Evolutionary conservation across 2,888 invertebrate genomes (phyloP).

Genomic region (Rhodophaea formosa): DNA sequence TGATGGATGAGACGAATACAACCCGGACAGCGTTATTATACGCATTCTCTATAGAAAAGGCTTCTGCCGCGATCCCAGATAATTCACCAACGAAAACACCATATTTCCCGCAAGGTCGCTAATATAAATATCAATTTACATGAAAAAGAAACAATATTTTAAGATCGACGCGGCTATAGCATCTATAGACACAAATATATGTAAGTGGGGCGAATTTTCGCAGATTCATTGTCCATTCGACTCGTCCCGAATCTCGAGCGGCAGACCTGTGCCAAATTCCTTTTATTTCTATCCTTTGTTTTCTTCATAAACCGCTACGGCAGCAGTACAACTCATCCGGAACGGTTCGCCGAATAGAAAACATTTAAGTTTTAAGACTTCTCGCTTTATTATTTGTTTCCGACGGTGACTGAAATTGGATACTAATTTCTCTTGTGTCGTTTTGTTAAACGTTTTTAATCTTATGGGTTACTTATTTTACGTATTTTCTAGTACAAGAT

Average conservation of each 20-base stretch:
- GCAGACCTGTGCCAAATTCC: constrained; percentile 56
- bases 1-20: constrained; percentile 65
- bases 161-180: constrained; percentile 21
- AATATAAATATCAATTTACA: constrained; percentile 29
- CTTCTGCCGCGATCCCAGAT: constrained; percentile 36
- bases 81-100: constrained; percentile 35
- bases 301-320: constrained; percentile 31
- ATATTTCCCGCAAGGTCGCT: constrained; percentile 32
- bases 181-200: constrained; percentile 44
- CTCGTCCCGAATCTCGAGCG: constrained; percentile 44
- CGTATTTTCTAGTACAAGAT: too few species aligned
- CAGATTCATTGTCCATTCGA: constrained; percentile 62
- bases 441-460: background rate
- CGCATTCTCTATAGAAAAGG: constrained; percentile 45
- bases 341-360: constrained; percentile 22
- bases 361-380: constrained; percentile 25
- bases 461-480: background rate
- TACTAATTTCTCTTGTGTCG: background rate
- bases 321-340: constrained; percentile 23
- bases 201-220: constrained; percentile 60
- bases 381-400: constrained; percentile 20
- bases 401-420: constrained; percentile 12
- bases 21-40: constrained; percentile 46
- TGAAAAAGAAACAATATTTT: constrained; percentile 30
- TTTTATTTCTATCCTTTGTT: constrained; percentile 43